Base-by-base conservation (phyloP, 2,113 vertebrate species). In the Orthonyx spaldingii region DNA sequence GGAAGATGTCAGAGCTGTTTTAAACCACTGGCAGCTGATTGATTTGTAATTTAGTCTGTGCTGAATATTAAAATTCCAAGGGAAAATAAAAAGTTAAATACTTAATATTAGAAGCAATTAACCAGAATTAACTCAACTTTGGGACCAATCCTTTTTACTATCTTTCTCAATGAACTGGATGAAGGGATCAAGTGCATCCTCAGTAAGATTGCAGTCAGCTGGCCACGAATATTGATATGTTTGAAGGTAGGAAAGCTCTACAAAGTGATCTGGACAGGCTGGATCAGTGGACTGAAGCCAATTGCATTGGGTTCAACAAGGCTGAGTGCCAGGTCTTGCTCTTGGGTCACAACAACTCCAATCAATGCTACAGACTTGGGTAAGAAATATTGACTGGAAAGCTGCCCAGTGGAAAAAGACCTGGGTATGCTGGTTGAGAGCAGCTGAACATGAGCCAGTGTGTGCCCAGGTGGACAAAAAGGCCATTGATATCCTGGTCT, bases 371-470 rank as follows among this genome's bases (percentile, higher is more conserved):
- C 13, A 52, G 21, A 20, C 16, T 5, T 26, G 32, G 17, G 11
- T 27, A 59, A 44, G 32, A 14, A 68, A 32, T 6, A 44, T 6
- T 15, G 8, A 8, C 26, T 57, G 27, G 20, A 80, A 63, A 70
- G 3, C 4, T 85, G 18, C 30, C 13, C 6, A 6, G 19, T 1
- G 1, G 30, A 53, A 59, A 81, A 85, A 11, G 16, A 42, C 12
- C 15, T 37, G 16, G 13, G 22, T 4, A 3, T 66, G 3, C 7
- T 30, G 6, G 35, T 56, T 9, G 8, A 26, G n/a, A 46, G 27
- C 7, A 11, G 23, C 23, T 59, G 23, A 56, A 12, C 6, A 22
- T 19, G 9, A 47, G 7, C 18, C 7, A 18, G 37, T 0, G 1
- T 33, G 23, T n/a, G 20, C 7, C 17, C 46, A 37, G 19, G 20